Percentiles rank a stretch among this genome's conserved stretches.
Evolutionary conservation across 2,888 invertebrate species (phyloP).

Genomic region (Drosophila barbarae): DNA sequence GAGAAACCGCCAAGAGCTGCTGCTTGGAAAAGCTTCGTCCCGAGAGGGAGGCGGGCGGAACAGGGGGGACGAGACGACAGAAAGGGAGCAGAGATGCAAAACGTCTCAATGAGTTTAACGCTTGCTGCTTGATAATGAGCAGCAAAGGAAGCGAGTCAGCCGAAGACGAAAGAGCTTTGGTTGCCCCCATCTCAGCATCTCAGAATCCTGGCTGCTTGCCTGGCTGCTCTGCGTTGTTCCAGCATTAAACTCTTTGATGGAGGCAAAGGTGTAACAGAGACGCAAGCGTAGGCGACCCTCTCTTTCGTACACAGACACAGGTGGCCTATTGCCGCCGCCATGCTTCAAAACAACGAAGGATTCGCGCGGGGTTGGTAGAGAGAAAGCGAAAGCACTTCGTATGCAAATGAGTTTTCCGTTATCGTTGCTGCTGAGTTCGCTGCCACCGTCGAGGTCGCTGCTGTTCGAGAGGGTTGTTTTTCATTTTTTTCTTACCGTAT

Average conservation of each 20-base stretch:
- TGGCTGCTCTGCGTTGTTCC: constrained; percentile 48
- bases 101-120: constrained; percentile 75
- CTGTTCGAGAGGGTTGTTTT: constrained; percentile 65
- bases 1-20: constrained; percentile 46
- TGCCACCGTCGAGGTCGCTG: constrained; percentile 35
- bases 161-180: constrained; percentile 16
- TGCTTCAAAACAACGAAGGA: constrained; percentile 53
- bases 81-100: constrained; percentile 39
- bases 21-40: constrained; percentile 18
- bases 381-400: constrained; percentile 73
- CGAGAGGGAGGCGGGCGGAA: not conserved
- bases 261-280: constrained; percentile 45
- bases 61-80: not conserved
- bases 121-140: constrained; percentile 73
- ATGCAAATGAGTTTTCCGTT: constrained; percentile 72
- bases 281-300: constrained; percentile 17
- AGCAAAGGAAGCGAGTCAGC: constrained; percentile 39
- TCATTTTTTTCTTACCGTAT: constrained; percentile 19
- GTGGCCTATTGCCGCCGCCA: constrained; percentile 70
- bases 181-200: not conserved
- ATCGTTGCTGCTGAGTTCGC: constrained; percentile 51
- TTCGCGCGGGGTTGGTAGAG: constrained; percentile 32
- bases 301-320: constrained; percentile 48
- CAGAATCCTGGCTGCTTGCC: constrained; percentile 4
- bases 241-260: constrained; percentile 71